A percentile compares a stretch with the other conserved stretches of the same genome.
Evolutionary conservation across 2,797 vertebrate species (phyloP).

Genomic region (Phyllotis vaccarum): DNA sequence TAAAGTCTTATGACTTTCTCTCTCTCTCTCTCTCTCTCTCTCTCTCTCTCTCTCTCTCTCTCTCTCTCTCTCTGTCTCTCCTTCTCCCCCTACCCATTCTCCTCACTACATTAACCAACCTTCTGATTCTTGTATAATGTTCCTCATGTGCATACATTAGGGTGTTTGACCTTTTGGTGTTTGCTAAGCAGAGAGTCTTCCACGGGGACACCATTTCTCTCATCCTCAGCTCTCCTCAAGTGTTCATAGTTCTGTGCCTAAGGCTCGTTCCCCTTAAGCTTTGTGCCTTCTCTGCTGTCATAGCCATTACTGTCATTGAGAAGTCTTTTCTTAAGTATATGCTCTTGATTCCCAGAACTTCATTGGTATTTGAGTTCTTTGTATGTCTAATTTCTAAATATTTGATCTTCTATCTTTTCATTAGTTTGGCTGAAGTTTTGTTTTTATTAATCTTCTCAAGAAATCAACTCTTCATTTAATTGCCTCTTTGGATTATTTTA

Average conservation of each 20-base stretch:
- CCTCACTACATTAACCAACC: background rate
- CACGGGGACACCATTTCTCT: background rate
- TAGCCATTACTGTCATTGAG: too few species aligned
- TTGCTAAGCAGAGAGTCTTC: background rate
- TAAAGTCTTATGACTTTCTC: too few species aligned
- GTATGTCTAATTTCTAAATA: background rate
- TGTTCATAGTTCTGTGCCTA: background rate
- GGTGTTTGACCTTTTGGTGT: background rate
- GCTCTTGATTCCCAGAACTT: background rate
- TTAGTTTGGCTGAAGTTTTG: background rate
- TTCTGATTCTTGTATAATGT: background rate
- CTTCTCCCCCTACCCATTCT: background rate
- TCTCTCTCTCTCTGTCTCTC: too few species aligned
- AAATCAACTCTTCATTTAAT: background rate
- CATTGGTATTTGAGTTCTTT: background rate
- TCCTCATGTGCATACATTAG: background rate
- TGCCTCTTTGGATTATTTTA: background rate
- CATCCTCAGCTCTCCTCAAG: background rate
- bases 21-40: too few species aligned
- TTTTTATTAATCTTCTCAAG: background rate
- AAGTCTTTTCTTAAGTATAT: background rate
- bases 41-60: too few species aligned
- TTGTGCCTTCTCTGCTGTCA: background rate
- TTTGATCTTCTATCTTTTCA: background rate
- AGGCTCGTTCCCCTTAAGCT: background rate